These are phyloP conservation scores for Drymodes brunneopygia DNA, from an alignment of 2,113 vertebrate genomes.

Conservation along the genomic window DNA sequence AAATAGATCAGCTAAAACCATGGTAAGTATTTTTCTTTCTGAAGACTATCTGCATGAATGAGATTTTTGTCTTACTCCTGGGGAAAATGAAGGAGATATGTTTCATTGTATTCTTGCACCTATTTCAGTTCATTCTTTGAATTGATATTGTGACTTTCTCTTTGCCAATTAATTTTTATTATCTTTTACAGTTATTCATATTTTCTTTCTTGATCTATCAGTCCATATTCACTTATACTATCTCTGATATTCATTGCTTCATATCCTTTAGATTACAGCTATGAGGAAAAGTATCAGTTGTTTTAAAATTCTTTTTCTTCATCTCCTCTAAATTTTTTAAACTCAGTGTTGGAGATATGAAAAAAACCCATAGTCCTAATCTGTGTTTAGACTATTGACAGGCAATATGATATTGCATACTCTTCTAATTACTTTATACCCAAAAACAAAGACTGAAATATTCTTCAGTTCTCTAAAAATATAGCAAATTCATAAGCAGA, in stretches of 20 bases:
- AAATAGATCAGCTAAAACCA: background rate
- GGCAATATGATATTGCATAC: background rate
- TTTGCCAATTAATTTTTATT: background rate
- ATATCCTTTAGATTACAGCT: background rate
- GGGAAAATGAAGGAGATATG: background rate
- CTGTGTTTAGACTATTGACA: background rate
- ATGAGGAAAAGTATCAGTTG: background rate
- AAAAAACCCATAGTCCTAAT: background rate
- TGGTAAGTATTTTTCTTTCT: background rate
- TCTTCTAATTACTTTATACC: background rate
- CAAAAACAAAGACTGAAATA: background rate
- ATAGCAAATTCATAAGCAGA: background rate
- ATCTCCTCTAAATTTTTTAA: background rate
- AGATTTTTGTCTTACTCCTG: background rate
- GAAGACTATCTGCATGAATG: background rate
- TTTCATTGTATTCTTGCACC: background rate
- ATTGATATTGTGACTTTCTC: background rate
- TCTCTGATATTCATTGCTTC: background rate
- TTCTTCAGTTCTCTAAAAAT: background rate
- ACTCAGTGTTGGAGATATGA: background rate
- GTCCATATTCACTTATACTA: background rate
- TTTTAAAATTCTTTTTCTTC: background rate
- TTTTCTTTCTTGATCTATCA: background rate
- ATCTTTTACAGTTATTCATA: background rate
- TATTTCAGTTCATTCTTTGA: background rate